A percentile compares a stretch with the other conserved stretches of the same genome.
These are phyloP conservation scores for Popillia japonica DNA, from an alignment of 1,140 invertebrate genomes.

Conservation along the genomic window DNA sequence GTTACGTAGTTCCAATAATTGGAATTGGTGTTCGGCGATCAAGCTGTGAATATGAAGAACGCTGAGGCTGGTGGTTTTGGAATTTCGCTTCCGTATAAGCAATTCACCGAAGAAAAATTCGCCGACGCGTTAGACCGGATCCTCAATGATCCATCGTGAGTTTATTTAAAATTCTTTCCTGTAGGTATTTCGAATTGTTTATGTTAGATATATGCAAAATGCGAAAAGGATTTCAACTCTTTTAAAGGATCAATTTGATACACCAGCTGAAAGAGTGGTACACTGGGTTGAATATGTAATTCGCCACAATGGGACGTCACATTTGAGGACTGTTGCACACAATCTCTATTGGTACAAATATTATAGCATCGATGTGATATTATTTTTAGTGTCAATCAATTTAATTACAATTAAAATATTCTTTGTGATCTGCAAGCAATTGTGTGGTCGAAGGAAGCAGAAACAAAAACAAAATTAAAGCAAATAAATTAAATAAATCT, in stretches of 20 bases:
- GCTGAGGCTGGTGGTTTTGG: neutral
- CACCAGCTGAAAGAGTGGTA: slow-evolving; percentile 67
- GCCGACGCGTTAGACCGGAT: neutral
- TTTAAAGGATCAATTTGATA: slow-evolving; percentile 65
- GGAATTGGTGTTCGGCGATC: slow-evolving; percentile 30
- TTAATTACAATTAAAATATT: neutral
- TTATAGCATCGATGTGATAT: slow-evolving; percentile 56
- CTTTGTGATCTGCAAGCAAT: neutral
- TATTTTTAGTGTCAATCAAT: slow-evolving; percentile 10
- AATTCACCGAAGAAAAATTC: neutral
- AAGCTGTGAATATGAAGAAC: slow-evolving; percentile 1
- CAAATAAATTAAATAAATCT: too few species aligned
- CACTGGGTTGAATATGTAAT: slow-evolving; percentile 60
- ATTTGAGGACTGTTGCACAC: slow-evolving; percentile 68
- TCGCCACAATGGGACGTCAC: slow-evolving; percentile 46
- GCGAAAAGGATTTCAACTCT: slow-evolving; percentile 63
- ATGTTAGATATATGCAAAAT: slow-evolving; percentile 51
- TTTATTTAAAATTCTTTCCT: too few species aligned
- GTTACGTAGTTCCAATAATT: slow-evolving; percentile 1
- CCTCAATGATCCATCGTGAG: neutral
- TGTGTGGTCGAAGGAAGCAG: neutral
- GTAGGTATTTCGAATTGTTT: too few species aligned
- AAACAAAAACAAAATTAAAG: slow-evolving; percentile 29
- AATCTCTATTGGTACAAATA: slow-evolving; percentile 64
- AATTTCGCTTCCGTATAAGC: neutral